Evolutionary conservation across 1,140 invertebrate genomes (phyloP).

Genomic region (Brachionus angularis): DNA sequence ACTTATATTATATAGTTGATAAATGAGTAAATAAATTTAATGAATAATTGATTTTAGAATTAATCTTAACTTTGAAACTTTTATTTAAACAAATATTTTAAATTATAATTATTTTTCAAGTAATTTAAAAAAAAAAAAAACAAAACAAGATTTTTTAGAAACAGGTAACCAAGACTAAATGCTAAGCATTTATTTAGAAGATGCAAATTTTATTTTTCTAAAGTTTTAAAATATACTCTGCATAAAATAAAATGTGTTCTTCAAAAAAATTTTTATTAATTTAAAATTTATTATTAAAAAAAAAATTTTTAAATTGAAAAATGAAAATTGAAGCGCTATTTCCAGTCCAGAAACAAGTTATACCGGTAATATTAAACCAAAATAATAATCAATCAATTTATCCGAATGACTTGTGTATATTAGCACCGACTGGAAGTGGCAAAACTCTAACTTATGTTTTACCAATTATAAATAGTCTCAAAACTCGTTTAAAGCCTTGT

Average conservation of each 20-base stretch:
- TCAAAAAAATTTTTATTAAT: neutral
- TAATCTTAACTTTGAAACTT: no score
- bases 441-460: conserved; percentile 91
- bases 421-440: conserved; percentile 92
- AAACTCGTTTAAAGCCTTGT: conserved; percentile 22
- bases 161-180: no score
- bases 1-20: no score
- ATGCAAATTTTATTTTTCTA: no score
- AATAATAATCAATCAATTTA: conserved; percentile 52
- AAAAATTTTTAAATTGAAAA: neutral
- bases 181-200: no score
- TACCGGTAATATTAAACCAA: conserved; percentile 20
- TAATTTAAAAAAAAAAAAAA: no score
- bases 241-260: no score
- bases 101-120: no score
- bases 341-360: conserved; percentile 38
- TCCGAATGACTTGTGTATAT: conserved; percentile 86
- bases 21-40: no score
- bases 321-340: conserved; percentile 41
- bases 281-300: neutral
- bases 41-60: no score
- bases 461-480: conserved; percentile 73
- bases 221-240: neutral
- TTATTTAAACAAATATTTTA: no score
- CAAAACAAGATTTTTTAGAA: no score